Base-by-base conservation (phyloP, 1,140 invertebrate species). In the Dreissena rostriformis region DNA sequence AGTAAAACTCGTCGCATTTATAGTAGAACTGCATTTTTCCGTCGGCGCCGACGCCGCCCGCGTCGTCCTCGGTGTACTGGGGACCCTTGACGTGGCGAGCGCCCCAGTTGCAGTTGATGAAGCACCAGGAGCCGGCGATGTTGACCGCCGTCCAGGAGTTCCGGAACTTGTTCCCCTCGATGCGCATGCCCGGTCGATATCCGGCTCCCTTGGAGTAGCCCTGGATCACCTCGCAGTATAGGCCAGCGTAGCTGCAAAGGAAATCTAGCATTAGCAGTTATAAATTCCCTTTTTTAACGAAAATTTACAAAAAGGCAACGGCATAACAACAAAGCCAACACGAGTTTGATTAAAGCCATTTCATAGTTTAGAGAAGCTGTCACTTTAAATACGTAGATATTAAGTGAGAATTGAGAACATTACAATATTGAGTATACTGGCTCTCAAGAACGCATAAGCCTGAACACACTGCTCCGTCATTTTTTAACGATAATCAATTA, bases 121-220 rank as follows among this genome's bases (percentile, higher is more conserved):
- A 92, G 78, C 89, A 91, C 92, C 92, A 93, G 14, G 90, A 91
- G 17, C 89, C 91, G 67, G 91, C 89, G 22, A 93, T 88, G 66
- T 86, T 88, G 24, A 93, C 91, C 0, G 91, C 91, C 11, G 91
- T 93, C 92, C 92, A 93, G 0, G 90, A 91, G 84, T 93, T 93
- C 22, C 91, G 86, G 87, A 92, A 99, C 66, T 88, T 86, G 75
- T 87, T 80, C 98, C 88, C 98, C 87, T 99, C 98, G 91, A 99
- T 99, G 84, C 96, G 95, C 17, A 99, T 97, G 0, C 98, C 98
- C 0, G 98, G 98, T 92, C 98, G 97, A 93, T 99, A 99, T 61
- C 98, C 98, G 0, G 98, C 98, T 57, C 98, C 98, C 93, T 99
- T 99, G 67, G 97, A 99, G 94, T 99, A 99, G n/a, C 99, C 99